phyloP scores from a whole-genome alignment of 2,797 vertebrate genomes.

The Australoheros facetus region DNA sequence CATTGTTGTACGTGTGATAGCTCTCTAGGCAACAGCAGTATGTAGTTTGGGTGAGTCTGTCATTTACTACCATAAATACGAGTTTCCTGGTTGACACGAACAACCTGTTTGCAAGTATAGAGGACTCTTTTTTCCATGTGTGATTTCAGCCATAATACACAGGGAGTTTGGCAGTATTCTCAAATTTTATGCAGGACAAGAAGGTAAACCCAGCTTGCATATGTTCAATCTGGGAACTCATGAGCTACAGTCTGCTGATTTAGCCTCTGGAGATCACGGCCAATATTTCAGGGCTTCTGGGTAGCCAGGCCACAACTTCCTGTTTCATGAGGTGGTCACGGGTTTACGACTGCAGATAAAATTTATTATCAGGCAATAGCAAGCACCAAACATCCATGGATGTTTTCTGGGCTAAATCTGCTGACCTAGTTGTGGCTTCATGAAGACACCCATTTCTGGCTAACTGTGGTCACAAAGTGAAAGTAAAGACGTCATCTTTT shows the following conservation, averaged over 20 bases:
- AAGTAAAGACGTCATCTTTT: too few relatives aligned
- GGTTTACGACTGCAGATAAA: neutral
- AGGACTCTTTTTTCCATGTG: constrained; percentile 8
- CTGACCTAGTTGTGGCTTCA: neutral
- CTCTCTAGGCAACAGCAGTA: constrained; percentile 43
- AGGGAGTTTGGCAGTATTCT: constrained; percentile 3
- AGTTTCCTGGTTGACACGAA: constrained; percentile 40
- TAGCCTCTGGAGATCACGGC: neutral
- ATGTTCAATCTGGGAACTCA: neutral
- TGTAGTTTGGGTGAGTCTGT: constrained; percentile 27
- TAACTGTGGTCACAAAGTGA: neutral
- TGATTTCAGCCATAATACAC: neutral
- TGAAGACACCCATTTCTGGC: neutral
- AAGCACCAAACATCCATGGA: neutral
- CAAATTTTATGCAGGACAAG: neutral
- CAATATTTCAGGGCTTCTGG: neutral
- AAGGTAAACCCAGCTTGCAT: neutral
- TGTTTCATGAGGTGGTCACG: neutral
- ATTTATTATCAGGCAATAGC: neutral
- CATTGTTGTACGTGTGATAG: constrained; percentile 40
- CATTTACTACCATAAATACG: constrained; percentile 30
- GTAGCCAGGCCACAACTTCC: neutral
- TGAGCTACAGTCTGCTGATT: neutral
- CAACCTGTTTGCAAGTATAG: constrained; percentile 36
- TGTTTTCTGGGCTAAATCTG: neutral